Evolutionary conservation across 2,113 vertebrate species (phyloP), one percentile per base, ranked within the genome.

Genomic region (Trichechus manatus): DNA sequence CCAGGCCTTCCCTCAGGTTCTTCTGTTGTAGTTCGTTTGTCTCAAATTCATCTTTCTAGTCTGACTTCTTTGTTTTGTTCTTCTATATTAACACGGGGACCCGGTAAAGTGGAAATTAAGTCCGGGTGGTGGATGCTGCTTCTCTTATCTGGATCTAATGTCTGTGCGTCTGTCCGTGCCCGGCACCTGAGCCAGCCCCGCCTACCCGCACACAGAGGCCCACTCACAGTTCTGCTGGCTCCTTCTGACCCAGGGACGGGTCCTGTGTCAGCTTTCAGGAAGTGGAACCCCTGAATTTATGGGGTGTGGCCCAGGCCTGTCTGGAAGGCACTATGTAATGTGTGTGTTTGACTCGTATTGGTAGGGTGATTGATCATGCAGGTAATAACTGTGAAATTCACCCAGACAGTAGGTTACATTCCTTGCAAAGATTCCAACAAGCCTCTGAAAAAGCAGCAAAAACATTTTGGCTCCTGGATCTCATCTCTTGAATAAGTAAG

Each of bases 401-500:
- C 90, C 92, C 74, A 93, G 86, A 50, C 22, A 72, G 6, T 87
- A 64, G 74, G 85, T 72, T 63, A 1, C 80, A 25, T 56, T 83
- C 53, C 86, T 95, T 80, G 36, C 82, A 93, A 91, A 87, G 92
- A 74, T 86, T 77, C 75, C 87, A 63, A 3, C 27, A 33, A 79
- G 95, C 50, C 64, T 70, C 29, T 70, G 95, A 92, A 90, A 72
- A 84, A 82, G 29, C 47, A 66, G 75, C 77, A 61, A 53, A 42
- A 82, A 33, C 20, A 9, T 20, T 31, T 74, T 79, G 63, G 74
- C 79, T n/a, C 39, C 85, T 84, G 91, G 87, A 89, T 68, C 89
- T 93, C 87, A 50, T 68, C 92, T 97, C 42, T 90, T 92, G 91
- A 92, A 27, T 92, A 72, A 95, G 53, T 93, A 70, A 97, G 95